Evolutionary conservation across 2,888 invertebrate genomes (phyloP), one percentile per base, ranked within the genome.

Genomic region (Tipula helvola): DNA sequence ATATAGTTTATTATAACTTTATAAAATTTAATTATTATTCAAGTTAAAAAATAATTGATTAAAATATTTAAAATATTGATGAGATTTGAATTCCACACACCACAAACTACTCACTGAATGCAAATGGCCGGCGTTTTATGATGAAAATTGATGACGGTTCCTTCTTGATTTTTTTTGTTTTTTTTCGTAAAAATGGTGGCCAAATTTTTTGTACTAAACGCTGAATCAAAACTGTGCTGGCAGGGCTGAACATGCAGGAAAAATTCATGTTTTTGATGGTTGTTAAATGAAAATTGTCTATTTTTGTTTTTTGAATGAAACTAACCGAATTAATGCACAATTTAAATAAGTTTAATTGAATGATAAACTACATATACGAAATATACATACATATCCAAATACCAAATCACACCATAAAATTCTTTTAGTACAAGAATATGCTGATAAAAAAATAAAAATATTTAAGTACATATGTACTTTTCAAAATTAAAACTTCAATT

Each of bases 41-140:
- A 28, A 28, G 71, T 71, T 71, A 12, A 71, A 71, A 71, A 71
- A 10, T 71, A 71, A 28, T 71, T 71, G 28, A 28, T 71, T 52
- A 28, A 28, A 71, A 71, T 71, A 71, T 71, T 71, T 52, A 28
- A 28, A 71, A 71, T 71, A 71, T 71, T 71, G 10, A 71, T 71
- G 71, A 28, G 84, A 84, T 8, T 84, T n/a, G 7, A 84, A 52
- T 39, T 39, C 16, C n/a, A 5, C 84, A 84, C n/a, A 84, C 71
- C 84, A 84, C 84, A 84, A 83, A 84, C 84, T 84, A 84, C 84
- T 84, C 36, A 84, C 84, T 39, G 84, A 84, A 84, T 84, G 84
- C 84, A 84, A 84, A 84, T 84, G 84, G 84, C 84, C 84, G 84
- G 84, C 84, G 36, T 84, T 39, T 84, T 71, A 71, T 84, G 41